A percentile compares a stretch with the other conserved stretches of the same genome.
phyloP scores from a whole-genome alignment of 2,113 vertebrate genomes.

The Pycnonotus jocosus region DNA sequence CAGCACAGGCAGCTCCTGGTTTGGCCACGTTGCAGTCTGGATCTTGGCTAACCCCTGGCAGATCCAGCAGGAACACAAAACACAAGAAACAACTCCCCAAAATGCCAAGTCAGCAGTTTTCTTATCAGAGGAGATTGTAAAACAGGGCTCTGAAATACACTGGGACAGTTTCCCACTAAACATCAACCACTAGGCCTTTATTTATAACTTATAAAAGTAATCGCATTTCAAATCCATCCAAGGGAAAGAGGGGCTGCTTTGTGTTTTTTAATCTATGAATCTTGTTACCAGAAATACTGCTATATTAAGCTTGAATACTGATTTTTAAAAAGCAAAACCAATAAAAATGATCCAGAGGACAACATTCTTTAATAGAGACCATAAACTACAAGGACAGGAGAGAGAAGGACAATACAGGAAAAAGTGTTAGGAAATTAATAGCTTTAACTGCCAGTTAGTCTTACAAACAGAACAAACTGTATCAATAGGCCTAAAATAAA shows the following conservation, averaged over 20 bases:
- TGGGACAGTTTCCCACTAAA: conserved; percentile 38
- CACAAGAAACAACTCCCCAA: not conserved
- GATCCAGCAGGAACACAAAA: not conserved
- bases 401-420: not conserved
- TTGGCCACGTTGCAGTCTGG: not conserved
- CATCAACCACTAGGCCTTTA: conserved; percentile 2
- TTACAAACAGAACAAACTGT: not conserved
- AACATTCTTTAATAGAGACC: conserved; percentile 10
- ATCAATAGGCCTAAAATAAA: not conserved
- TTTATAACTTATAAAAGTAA: conserved; percentile 16
- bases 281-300: not conserved
- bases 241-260: not conserved
- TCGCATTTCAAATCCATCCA: not conserved
- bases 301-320: conserved; percentile 17
- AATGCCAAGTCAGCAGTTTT: not conserved
- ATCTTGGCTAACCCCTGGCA: not conserved
- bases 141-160: conserved; percentile 1
- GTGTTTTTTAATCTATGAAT: not conserved
- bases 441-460: not conserved
- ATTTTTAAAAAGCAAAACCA: conserved; percentile 38
- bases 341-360: conserved; percentile 31
- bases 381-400: conserved; percentile 1
- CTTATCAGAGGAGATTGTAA: conserved; percentile 1
- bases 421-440: not conserved
- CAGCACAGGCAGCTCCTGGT: not conserved